Percentiles rank a stretch among this genome's conserved stretches.
phyloP scores from a whole-genome alignment of 2,797 vertebrate species.

The Heterohyrax brucei region DNA sequence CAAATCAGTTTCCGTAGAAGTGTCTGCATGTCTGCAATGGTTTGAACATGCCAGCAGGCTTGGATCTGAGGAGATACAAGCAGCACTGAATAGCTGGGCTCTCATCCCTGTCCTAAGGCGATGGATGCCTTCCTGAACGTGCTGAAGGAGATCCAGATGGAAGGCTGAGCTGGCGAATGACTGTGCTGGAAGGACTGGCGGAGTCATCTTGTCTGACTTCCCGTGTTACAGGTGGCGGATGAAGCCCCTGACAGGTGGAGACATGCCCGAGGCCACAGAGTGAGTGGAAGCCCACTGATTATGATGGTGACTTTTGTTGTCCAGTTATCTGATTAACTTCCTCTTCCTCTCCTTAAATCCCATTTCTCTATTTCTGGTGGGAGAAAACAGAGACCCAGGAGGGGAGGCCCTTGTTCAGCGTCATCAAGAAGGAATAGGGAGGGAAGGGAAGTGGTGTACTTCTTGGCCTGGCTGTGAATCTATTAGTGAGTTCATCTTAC shows the following conservation, averaged over 20 bases:
- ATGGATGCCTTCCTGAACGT: neutral
- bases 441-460: neutral
- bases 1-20: neutral
- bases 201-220: neutral
- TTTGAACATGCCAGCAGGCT: neutral
- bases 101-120: neutral
- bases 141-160: neutral
- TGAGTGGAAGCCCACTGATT: neutral
- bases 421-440: too few relatives aligned
- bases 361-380: neutral
- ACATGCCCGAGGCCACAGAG: neutral
- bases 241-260: neutral
- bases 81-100: neutral
- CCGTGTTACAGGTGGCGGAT: neutral
- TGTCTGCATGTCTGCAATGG: neutral
- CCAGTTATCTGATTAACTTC: slow-evolving; percentile 42
- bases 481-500: neutral
- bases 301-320: neutral
- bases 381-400: neutral
- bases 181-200: neutral
- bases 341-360: neutral
- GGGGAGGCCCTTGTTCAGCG: neutral
- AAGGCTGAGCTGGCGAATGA: neutral
- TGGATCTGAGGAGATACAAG: neutral
- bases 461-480: neutral